Evolutionary conservation across 2,888 invertebrate genomes (phyloP).

Genomic region (Papilio elwesi): DNA sequence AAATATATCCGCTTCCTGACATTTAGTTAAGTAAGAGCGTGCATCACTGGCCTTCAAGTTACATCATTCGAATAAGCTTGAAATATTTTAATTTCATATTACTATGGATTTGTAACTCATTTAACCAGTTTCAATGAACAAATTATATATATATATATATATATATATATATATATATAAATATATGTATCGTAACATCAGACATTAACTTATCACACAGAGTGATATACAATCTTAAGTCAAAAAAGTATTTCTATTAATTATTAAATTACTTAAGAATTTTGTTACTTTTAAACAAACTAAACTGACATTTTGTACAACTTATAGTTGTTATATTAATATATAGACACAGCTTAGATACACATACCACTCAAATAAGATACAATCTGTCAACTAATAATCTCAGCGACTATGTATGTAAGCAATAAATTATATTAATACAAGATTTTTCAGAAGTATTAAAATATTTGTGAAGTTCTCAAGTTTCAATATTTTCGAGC

Average conservation of each 20-base stretch:
- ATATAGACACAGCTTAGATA: not conserved
- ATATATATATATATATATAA: too few relatives aligned
- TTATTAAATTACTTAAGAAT: not conserved
- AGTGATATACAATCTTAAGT: slow-evolving; percentile 4
- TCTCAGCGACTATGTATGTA: not conserved
- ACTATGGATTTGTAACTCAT: slow-evolving; percentile 39
- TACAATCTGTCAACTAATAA: not conserved
- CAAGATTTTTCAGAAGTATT: too few relatives aligned
- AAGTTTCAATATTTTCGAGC: too few relatives aligned
- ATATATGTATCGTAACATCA: slow-evolving; percentile 12
- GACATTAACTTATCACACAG: not conserved
- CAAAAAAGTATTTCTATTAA: not conserved
- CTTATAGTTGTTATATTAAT: not conserved
- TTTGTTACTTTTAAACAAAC: not conserved
- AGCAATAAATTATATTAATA: too few relatives aligned
- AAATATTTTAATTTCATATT: slow-evolving; percentile 28
- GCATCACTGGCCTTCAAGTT: slow-evolving; percentile 25
- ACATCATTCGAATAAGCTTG: slow-evolving; percentile 4
- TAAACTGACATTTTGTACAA: not conserved
- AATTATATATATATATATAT: too few relatives aligned
- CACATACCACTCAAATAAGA: not conserved
- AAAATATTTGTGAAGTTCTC: too few relatives aligned
- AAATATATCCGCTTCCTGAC: slow-evolving; percentile 33
- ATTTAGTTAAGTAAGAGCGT: not conserved
- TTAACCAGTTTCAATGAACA: slow-evolving; percentile 11